Conservation (phyloP, 1,140 invertebrate species). For the Nylanderia fulva region DNA sequence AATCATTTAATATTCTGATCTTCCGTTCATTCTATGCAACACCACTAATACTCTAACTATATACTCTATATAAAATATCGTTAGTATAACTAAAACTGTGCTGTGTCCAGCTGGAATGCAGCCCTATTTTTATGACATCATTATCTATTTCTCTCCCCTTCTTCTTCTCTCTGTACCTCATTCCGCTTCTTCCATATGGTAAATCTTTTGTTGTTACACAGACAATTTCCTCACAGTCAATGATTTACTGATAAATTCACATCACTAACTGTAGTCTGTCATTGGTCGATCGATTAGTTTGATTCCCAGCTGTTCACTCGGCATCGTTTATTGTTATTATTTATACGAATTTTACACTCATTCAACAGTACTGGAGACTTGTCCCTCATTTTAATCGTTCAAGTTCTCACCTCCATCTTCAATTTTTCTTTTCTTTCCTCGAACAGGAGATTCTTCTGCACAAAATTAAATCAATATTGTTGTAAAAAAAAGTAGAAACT, state of each 20-base stretch:
- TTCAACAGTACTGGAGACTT: constrained; percentile 80
- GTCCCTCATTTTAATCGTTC: constrained; percentile 71
- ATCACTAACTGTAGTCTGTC: constrained; percentile 84
- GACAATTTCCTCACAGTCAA: constrained; percentile 80
- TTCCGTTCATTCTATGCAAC: constrained; percentile 77
- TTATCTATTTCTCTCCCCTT: constrained; percentile 70
- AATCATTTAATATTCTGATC: constrained; percentile 69
- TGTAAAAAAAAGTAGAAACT: constrained; percentile 17
- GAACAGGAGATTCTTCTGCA: constrained; percentile 85
- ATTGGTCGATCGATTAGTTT: constrained; percentile 85
- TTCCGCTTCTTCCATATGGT: constrained; percentile 59
- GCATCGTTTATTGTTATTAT: constrained; percentile 84
- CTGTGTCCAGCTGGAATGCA: constrained; percentile 85
- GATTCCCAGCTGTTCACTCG: constrained; percentile 85
- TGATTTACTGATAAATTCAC: constrained; percentile 83
- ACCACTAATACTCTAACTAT: constrained; percentile 85
- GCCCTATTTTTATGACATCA: constrained; percentile 83
- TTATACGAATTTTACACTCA: constrained; percentile 85
- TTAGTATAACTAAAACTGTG: constrained; percentile 86
- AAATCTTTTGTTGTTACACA: constrained; percentile 77
- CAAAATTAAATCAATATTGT: constrained; percentile 20
- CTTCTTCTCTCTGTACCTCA: constrained; percentile 45
- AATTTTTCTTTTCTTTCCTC: constrained; percentile 91
- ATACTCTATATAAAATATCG: constrained; percentile 87
- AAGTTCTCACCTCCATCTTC: constrained; percentile 87